Percentiles rank a stretch among this genome's conserved stretches.
Evolutionary conservation across 2,113 vertebrate species (phyloP).

Genomic region (Oreocharis arfaki): DNA sequence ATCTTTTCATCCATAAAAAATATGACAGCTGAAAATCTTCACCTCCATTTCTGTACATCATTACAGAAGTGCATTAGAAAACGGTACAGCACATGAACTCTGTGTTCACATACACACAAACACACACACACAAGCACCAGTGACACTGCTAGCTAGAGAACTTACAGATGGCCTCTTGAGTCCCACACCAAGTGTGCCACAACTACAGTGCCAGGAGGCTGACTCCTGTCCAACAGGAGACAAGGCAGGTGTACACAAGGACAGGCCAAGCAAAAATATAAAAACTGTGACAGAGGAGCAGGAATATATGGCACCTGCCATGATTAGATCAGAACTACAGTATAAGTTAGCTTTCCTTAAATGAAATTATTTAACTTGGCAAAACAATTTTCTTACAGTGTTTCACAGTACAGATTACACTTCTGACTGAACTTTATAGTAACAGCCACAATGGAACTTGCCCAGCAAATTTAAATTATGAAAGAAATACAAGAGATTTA

Average conservation of each 20-base stretch:
- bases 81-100: conserved; percentile 54
- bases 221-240: conserved; percentile 78
- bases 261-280: conserved; percentile 72
- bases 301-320: conserved; percentile 41
- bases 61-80: conserved; percentile 46
- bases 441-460: neutral
- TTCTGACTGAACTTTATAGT: neutral
- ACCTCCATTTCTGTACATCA: conserved; percentile 49
- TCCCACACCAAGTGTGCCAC: conserved; percentile 83
- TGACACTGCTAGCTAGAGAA: conserved; percentile 65
- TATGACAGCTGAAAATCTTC: neutral
- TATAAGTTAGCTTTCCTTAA: neutral
- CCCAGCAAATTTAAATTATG: neutral
- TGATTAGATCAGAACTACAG: neutral
- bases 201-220: conserved; percentile 84
- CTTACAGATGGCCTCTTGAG: conserved; percentile 82
- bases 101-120: conserved; percentile 28
- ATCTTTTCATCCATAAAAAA: neutral
- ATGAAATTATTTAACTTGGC: neutral
- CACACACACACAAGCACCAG: conserved; percentile 60
- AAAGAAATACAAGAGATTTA: neutral
- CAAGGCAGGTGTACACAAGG: conserved; percentile 69
- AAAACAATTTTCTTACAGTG: neutral
- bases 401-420: neutral
- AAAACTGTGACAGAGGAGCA: conserved; percentile 64